Percentiles rank a stretch among this genome's conserved stretches.
These are phyloP conservation scores for Panzeria rudis DNA, from an alignment of 2,888 invertebrate genomes.

Conservation along the genomic window DNA sequence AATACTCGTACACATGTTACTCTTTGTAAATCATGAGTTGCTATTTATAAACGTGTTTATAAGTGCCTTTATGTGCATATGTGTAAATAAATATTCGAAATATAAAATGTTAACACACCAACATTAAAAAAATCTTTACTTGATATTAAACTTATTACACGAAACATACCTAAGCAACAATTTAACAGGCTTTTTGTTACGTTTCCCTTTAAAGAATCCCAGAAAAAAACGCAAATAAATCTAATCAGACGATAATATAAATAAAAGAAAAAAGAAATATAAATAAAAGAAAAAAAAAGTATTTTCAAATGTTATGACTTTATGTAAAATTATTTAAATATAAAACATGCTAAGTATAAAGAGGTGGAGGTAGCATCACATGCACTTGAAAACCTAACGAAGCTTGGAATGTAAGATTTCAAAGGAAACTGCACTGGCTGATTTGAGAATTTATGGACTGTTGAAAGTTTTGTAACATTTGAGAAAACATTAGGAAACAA, in stretches of 20 bases:
- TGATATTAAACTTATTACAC: not conserved
- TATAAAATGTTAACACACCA: slow-evolving; percentile 4
- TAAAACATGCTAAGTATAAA: slow-evolving; percentile 8
- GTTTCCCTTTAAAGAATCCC: not conserved
- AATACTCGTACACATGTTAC: slow-evolving; percentile 5
- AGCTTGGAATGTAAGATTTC: slow-evolving; percentile 49
- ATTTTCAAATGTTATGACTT: not conserved
- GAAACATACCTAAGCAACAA: not conserved
- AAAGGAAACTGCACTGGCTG: not conserved
- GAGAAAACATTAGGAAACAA: not conserved
- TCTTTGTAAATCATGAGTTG: slow-evolving; percentile 1
- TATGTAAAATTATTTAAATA: slow-evolving; percentile 36
- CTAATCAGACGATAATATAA: slow-evolving; percentile 45
- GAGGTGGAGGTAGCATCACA: not conserved
- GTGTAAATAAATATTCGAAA: slow-evolving; percentile 2
- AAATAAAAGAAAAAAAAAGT: not conserved
- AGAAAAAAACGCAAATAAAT: not conserved
- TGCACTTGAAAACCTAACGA: slow-evolving; percentile 35
- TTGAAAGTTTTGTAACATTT: not conserved
- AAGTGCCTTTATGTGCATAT: not conserved
- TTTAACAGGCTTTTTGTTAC: slow-evolving; percentile 1
- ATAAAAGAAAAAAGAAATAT: too few species aligned
- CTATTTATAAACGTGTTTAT: not conserved
- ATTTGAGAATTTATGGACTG: not conserved
- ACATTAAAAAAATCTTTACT: slow-evolving; percentile 7